phyloP scores from a whole-genome alignment of 2,797 vertebrate species.

The Brachyrhaphis roseni region DNA sequence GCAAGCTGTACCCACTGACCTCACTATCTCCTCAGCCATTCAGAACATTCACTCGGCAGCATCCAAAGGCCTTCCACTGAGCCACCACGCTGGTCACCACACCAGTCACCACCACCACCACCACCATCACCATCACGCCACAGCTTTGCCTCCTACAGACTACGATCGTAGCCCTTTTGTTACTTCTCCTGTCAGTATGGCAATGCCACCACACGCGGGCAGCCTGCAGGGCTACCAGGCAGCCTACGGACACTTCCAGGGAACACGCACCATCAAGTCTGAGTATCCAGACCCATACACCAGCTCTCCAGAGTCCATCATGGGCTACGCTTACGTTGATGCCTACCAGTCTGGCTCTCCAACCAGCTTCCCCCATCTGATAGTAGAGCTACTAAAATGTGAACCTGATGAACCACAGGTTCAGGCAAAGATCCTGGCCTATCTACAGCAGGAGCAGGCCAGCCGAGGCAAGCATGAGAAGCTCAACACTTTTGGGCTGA shows the following conservation, averaged over 20 bases:
- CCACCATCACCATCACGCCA: slow-evolving; percentile 85
- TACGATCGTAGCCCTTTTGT: slow-evolving; percentile 98
- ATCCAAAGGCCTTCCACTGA: slow-evolving; percentile 96
- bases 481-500: slow-evolving; percentile 97
- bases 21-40: slow-evolving; percentile 95
- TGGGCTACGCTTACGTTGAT: slow-evolving; percentile 96
- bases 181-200: slow-evolving; percentile 97
- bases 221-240: slow-evolving; percentile 95
- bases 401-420: slow-evolving; percentile 98
- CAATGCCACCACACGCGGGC: slow-evolving; percentile 92
- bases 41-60: slow-evolving; percentile 95
- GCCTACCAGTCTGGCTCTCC: slow-evolving; percentile 91
- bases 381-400: slow-evolving; percentile 96
- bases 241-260: slow-evolving; percentile 92
- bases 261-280: slow-evolving; percentile 94
- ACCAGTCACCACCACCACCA: slow-evolving; percentile 83
- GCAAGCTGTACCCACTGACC: slow-evolving; percentile 95
- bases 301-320: slow-evolving; percentile 96
- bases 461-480: slow-evolving; percentile 94
- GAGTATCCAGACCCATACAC: slow-evolving; percentile 98
- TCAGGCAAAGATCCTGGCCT: slow-evolving; percentile 93
- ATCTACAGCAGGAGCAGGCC: slow-evolving; percentile 96
- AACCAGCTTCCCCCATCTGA: slow-evolving; percentile 93
- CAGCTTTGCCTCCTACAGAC: slow-evolving; percentile 95
- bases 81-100: slow-evolving; percentile 86